Percentiles rank a stretch among this genome's conserved stretches.
Conservation (phyloP, 2,113 vertebrate species). For the Pteropus alecto region DNA sequence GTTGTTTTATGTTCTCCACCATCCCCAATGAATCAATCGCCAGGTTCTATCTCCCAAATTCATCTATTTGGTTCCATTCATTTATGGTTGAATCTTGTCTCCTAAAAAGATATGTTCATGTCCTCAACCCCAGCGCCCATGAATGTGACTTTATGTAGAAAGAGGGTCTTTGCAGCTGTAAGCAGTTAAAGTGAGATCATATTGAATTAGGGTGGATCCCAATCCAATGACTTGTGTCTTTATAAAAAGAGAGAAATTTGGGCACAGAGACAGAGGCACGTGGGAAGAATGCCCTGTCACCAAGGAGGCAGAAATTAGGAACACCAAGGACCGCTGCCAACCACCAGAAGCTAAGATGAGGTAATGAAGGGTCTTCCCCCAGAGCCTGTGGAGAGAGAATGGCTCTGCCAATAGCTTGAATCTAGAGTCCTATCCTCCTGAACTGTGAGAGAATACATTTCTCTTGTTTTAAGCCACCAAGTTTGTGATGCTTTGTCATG, state of each 20-base stretch:
- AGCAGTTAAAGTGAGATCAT: not conserved
- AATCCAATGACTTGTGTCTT: not conserved
- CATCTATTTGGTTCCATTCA: not conserved
- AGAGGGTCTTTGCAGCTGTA: not conserved
- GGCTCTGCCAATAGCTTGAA: not conserved
- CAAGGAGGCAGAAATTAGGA: not conserved
- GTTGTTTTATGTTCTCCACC: not conserved
- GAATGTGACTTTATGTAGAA: not conserved
- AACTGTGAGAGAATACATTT: not conserved
- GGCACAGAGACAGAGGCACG: not conserved
- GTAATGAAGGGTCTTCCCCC: not conserved
- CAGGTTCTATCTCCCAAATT: not conserved
- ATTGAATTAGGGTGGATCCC: not conserved
- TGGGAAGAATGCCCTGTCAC: not conserved
- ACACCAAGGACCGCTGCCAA: too few relatives aligned
- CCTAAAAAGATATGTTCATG: not conserved
- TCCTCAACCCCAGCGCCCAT: not conserved
- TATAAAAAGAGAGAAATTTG: not conserved
- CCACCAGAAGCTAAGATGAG: too few relatives aligned
- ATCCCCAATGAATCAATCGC: not conserved
- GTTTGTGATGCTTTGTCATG: not conserved
- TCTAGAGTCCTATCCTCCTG: not conserved
- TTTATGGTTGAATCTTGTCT: not conserved
- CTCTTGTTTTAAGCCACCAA: not conserved
- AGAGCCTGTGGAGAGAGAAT: not conserved